Evolutionary conservation across 2,797 vertebrate species (phyloP), one percentile per base, ranked within the genome.

Genomic region (Megalops cyprinoides): DNA sequence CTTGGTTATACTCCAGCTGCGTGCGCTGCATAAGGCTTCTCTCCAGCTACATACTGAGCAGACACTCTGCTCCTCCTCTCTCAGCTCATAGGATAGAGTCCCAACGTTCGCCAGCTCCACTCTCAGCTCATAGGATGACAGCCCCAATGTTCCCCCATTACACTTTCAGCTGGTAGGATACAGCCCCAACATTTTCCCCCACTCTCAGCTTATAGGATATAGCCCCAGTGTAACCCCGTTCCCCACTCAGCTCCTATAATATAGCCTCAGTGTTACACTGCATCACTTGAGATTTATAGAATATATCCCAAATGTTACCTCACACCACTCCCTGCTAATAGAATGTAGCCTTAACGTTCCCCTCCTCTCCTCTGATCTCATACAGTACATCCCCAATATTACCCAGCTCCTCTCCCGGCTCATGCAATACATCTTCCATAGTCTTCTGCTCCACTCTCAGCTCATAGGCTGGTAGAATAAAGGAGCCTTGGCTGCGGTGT

Each of bases 31-130:
- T 79, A 81, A 85, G 87, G 82, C 85, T 85, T 86, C 86, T 88
- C 88, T 65, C 42, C 8, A 0, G 83, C 87, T 86, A 79, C 79
- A 88, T 86, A 91, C 88, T 88, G 86, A 71, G 51, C 71, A 49
- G 53, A 62, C 58, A 25, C n/a, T 60, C n/a, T 9, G n/a, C 58
- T 74, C 80, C 55, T 82, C 37, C 58, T 67, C 48, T 71, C 37
- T 74, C 74, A 49, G 58, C 60, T 80, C 58, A n/a, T 31, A 79
- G 42, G 55, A 14, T 76, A 60, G 73, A 83, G 28, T 60, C 37
- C 80, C 62, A 25, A 60, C 25, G n/a, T n/a, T n/a, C n/a, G n/a
- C 25, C 4, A 60, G 8, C 58, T 25, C 58, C n/a, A 28, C n/a
- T 3, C 60, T 15, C 18, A 14, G 7, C 60, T 31, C 28, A 31